These are phyloP conservation scores for Pollachius pollachius DNA, from an alignment of 2,113 vertebrate species.

Conservation along the genomic window DNA sequence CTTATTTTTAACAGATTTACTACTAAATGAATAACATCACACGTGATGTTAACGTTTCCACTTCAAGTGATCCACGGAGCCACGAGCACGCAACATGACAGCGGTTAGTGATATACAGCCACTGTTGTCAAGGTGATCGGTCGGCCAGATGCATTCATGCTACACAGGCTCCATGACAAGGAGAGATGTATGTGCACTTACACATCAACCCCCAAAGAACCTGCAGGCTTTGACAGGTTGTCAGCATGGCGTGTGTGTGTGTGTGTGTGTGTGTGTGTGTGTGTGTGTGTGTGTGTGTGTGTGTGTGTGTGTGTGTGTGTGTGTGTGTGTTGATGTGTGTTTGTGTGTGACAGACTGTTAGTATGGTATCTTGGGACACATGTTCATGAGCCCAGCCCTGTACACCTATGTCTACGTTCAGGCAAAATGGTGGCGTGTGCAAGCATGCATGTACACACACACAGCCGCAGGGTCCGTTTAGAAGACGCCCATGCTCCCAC, in stretches of 20 bases:
- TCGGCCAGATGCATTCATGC: slow-evolving; percentile 12
- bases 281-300: slow-evolving; percentile 14
- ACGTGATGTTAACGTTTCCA: too few species aligned
- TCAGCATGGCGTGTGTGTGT: slow-evolving; percentile 14
- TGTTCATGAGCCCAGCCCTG: too few species aligned
- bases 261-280: background rate
- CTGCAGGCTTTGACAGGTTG: slow-evolving; percentile 19
- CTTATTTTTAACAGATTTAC: too few species aligned
- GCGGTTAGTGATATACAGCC: background rate
- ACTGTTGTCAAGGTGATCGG: slow-evolving; percentile 14
- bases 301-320: slow-evolving; percentile 7
- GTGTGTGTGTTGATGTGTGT: background rate
- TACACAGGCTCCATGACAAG: slow-evolving; percentile 20
- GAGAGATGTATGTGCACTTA: slow-evolving; percentile 17
- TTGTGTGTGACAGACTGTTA: too few species aligned
- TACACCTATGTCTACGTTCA: too few species aligned
- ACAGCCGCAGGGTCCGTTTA: too few species aligned
- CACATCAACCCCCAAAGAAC: slow-evolving; percentile 4
- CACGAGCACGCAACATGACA: background rate
- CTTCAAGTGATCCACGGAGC: too few species aligned
- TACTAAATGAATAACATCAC: too few species aligned
- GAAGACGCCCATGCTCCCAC: too few species aligned
- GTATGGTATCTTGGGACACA: too few species aligned
- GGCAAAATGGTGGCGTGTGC: too few species aligned
- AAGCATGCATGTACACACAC: too few species aligned